These are phyloP conservation scores for Drosophila percnosoma DNA, from an alignment of 2,888 invertebrate species.

Conservation along the genomic window DNA sequence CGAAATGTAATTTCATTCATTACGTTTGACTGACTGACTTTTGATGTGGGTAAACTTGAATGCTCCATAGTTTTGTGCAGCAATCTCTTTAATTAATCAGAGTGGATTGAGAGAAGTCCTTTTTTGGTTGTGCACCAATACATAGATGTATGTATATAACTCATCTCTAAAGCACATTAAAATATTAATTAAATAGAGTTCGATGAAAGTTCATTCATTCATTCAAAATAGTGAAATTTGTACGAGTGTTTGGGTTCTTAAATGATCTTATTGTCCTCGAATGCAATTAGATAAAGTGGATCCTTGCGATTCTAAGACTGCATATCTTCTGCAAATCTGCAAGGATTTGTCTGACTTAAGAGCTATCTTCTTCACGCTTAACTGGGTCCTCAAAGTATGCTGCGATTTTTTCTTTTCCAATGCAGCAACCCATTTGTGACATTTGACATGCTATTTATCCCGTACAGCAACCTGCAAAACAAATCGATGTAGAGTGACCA, in stretches of 20 bases:
- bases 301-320: too few species aligned
- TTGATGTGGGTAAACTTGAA: slow-evolving; percentile 18
- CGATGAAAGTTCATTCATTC: background rate
- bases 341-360: background rate
- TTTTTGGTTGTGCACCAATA: background rate
- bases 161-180: background rate
- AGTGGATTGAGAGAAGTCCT: background rate
- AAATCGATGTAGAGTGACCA: background rate
- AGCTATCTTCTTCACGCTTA: background rate
- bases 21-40: slow-evolving; percentile 43
- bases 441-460: background rate
- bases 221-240: background rate
- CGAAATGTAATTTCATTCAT: slow-evolving; percentile 58
- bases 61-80: slow-evolving; percentile 9
- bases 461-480: background rate
- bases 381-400: background rate
- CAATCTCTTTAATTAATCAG: slow-evolving; percentile 21
- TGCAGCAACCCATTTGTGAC: background rate
- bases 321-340: too few species aligned
- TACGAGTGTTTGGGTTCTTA: background rate
- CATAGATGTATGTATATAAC: background rate
- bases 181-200: background rate
- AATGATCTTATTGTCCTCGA: background rate
- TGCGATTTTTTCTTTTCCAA: background rate
- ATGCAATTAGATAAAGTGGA: background rate